Conservation (phyloP, 1,140 invertebrate genomes). For the Meloidogyne floridensis region DNA sequence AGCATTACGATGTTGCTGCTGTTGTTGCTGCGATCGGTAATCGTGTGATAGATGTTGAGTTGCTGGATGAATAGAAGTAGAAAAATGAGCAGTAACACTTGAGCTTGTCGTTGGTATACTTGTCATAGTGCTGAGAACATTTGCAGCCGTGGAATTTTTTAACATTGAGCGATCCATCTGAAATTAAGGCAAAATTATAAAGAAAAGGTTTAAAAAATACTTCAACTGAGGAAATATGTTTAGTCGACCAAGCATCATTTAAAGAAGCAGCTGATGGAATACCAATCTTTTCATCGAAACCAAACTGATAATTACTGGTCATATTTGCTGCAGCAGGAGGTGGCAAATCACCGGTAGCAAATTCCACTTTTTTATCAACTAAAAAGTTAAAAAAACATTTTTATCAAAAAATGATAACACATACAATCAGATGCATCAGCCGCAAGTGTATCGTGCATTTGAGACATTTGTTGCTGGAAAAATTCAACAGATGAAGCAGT, state of each 20-base stretch:
- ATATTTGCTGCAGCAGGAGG: not conserved
- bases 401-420: not conserved
- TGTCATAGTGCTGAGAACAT: constrained; percentile 24
- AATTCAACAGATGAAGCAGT: constrained; percentile 6
- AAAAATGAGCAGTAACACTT: constrained; percentile 23
- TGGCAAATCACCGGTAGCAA: constrained; percentile 17
- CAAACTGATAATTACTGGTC: constrained; percentile 24
- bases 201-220: not conserved
- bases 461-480: constrained; percentile 18
- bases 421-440: not conserved
- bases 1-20: not conserved
- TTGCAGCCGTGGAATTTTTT: constrained; percentile 19
- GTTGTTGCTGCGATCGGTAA: constrained; percentile 20
- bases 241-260: constrained; percentile 13
- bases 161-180: constrained; percentile 18
- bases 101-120: constrained; percentile 31
- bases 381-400: not conserved
- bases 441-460: constrained; percentile 14
- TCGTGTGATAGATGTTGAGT: not conserved
- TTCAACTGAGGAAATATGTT: constrained; percentile 23
- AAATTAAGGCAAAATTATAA: not conserved
- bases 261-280: not conserved
- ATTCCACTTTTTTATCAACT: constrained; percentile 30
- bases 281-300: constrained; percentile 1
- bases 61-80: not conserved